Conservation (phyloP, 2,888 invertebrate species). For the Acanthosepion esculentum region DNA sequence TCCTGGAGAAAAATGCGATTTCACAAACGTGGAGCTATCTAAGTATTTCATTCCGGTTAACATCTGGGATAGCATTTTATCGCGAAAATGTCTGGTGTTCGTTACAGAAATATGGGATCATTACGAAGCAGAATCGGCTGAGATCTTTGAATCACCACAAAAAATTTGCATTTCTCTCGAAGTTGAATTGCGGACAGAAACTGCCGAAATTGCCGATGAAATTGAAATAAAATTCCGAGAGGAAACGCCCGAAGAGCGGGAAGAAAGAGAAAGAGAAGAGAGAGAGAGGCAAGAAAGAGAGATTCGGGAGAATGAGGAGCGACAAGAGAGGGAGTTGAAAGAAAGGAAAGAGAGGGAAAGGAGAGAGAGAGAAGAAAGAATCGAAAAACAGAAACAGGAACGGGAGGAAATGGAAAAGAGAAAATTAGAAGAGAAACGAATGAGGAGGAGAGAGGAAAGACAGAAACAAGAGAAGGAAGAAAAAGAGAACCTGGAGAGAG, state of each 20-base stretch:
- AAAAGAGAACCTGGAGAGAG: neutral
- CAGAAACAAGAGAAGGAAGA: neutral
- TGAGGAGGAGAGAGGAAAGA: neutral
- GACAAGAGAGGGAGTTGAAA: neutral
- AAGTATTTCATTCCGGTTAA: neutral
- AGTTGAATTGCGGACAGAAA: neutral
- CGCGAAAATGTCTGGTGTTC: neutral
- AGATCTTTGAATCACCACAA: neutral
- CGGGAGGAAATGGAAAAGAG: neutral
- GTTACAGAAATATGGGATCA: neutral
- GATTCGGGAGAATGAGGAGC: neutral
- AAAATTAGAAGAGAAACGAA: neutral
- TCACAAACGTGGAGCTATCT: neutral
- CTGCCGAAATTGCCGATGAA: neutral
- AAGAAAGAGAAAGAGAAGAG: neutral
- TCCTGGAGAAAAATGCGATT: neutral
- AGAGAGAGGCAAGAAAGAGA: neutral
- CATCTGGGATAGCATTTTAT: neutral
- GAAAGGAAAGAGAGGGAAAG: constrained; percentile 8
- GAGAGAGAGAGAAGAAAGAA: neutral
- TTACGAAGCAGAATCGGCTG: neutral
- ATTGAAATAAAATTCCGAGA: neutral
- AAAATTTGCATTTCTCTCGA: neutral
- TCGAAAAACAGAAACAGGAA: neutral
- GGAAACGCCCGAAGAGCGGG: neutral